Conservation (phyloP, 2,113 vertebrate species). For the Stomatorhinus ivindoensis region DNA sequence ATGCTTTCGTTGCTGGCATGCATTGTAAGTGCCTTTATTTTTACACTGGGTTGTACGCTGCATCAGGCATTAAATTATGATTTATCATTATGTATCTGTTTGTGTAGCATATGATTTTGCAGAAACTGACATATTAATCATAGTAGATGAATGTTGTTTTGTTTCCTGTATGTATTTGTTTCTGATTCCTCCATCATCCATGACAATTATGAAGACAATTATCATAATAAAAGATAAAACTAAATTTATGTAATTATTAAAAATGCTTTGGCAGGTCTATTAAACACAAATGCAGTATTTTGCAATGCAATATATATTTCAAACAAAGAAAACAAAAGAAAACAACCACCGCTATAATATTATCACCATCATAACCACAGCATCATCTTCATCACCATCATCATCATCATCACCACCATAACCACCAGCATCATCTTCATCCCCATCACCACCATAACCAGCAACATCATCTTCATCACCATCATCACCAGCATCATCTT, state of each 20-base stretch:
- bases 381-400: not conserved
- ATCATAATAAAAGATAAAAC: not conserved
- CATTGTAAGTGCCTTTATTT: not conserved
- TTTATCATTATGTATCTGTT: not conserved
- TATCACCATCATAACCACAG: not conserved
- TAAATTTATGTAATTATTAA: not conserved
- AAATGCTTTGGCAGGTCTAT: not conserved
- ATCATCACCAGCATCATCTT: not conserved
- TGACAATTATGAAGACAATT: not conserved
- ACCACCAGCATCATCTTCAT: not conserved
- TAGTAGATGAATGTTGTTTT: not conserved
- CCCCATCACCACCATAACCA: not conserved
- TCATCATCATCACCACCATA: not conserved
- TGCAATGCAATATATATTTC: not conserved
- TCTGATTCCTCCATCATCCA: not conserved
- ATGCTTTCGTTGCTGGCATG: not conserved
- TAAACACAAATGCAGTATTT: not conserved
- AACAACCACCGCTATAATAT: not conserved
- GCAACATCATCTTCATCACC: not conserved
- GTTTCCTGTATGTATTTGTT: not conserved
- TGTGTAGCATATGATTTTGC: not conserved
- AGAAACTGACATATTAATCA: not conserved
- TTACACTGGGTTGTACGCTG: not conserved
- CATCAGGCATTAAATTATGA: not conserved
- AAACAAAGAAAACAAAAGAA: not conserved